These are phyloP conservation scores for Alethe castanea DNA, from an alignment of 2,113 vertebrate species.

Conservation along the genomic window DNA sequence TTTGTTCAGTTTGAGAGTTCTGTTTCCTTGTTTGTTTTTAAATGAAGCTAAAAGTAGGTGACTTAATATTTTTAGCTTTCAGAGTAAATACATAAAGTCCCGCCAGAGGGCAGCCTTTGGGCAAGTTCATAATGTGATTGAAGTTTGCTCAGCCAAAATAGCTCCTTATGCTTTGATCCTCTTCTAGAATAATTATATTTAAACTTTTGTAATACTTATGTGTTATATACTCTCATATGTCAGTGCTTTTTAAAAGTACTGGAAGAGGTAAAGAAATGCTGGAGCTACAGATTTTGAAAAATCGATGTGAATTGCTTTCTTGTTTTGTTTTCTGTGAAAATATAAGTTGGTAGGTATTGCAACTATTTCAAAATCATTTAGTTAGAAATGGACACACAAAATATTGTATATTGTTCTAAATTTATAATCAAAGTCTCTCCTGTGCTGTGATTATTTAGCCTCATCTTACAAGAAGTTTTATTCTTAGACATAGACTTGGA, in stretches of 20 bases:
- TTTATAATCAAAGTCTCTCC: neutral
- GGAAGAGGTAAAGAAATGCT: neutral
- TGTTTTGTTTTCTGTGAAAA: neutral
- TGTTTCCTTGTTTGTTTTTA: neutral
- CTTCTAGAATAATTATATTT: neutral
- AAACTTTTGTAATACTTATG: neutral
- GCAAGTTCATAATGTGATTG: neutral
- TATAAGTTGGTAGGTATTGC: neutral
- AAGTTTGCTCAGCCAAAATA: neutral
- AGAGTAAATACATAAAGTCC: neutral
- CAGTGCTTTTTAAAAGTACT: neutral
- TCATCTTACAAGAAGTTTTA: neutral
- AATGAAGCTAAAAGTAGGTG: neutral
- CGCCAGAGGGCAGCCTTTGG: constrained; percentile 30
- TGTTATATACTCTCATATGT: neutral
- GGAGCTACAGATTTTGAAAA: neutral
- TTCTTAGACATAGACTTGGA: neutral
- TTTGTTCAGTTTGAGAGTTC: neutral
- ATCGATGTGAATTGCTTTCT: neutral
- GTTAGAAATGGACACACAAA: neutral
- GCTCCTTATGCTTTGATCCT: neutral
- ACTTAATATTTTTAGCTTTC: neutral
- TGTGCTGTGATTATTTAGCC: neutral
- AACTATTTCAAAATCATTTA: neutral
- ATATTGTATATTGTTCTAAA: neutral